Evolutionary conservation across 2,113 vertebrate genomes (phyloP).

Genomic region (Athene cunicularia): DNA sequence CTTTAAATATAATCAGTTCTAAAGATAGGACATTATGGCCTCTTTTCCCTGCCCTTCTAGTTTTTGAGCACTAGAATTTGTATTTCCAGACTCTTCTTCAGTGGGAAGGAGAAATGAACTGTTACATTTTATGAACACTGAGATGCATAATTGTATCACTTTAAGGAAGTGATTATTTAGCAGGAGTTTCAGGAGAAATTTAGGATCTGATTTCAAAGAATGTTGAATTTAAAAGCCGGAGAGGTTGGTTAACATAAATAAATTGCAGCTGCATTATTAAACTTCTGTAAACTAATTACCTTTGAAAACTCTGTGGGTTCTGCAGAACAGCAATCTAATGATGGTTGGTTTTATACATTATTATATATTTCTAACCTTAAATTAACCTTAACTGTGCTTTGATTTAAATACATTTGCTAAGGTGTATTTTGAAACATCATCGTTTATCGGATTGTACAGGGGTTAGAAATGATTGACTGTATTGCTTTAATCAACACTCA

Average conservation of each 20-base stretch:
- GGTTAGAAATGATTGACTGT: background rate
- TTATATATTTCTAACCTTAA: background rate
- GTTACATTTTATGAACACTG: background rate
- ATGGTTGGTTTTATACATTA: background rate
- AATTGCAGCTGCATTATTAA: background rate
- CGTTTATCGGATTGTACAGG: background rate
- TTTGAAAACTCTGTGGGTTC: background rate
- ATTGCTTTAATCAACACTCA: background rate
- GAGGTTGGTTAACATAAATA: background rate
- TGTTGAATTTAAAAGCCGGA: background rate
- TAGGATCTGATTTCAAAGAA: constrained; percentile 3
- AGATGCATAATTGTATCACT: background rate
- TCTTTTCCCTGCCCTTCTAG: background rate
- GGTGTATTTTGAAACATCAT: background rate
- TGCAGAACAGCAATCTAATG: background rate
- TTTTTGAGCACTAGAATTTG: background rate
- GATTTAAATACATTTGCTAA: background rate
- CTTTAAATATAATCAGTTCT: background rate
- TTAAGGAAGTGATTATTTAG: background rate
- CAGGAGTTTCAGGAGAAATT: background rate
- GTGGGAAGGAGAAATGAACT: background rate
- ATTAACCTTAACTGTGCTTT: background rate
- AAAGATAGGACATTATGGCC: background rate
- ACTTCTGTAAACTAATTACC: background rate
- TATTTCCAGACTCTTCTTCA: background rate